These are phyloP conservation scores for Hecatera dysodea DNA, from an alignment of 2,888 invertebrate species.

Conservation along the genomic window DNA sequence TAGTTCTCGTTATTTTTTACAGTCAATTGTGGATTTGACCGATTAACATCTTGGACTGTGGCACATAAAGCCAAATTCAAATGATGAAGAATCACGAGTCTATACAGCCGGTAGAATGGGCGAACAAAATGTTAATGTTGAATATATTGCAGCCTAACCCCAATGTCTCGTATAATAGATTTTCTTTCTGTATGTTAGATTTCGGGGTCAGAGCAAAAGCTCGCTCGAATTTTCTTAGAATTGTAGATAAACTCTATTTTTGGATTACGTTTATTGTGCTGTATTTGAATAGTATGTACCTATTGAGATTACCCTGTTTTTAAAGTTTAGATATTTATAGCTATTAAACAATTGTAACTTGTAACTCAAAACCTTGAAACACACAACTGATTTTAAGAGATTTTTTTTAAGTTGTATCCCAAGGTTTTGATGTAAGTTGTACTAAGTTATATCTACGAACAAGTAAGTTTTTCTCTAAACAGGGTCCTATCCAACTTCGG, in stretches of 20 bases:
- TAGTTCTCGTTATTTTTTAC: neutral
- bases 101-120: neutral
- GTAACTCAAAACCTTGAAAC: too few relatives aligned
- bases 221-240: slow-evolving; percentile 23
- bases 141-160: slow-evolving; percentile 44
- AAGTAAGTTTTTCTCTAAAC: neutral
- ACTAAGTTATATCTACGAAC: neutral
- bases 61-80: slow-evolving; percentile 34
- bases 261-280: slow-evolving; percentile 5
- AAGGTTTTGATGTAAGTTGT: neutral
- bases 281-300: slow-evolving; percentile 14
- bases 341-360: neutral
- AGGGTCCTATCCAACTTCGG: too few relatives aligned
- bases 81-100: slow-evolving; percentile 29
- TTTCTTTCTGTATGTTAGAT: slow-evolving; percentile 37
- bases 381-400: too few relatives aligned
- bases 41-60: neutral
- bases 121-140: slow-evolving; percentile 49
- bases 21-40: neutral
- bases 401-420: neutral
- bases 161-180: slow-evolving; percentile 50
- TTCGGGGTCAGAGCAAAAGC: slow-evolving; percentile 30
- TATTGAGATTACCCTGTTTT: neutral
- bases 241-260: slow-evolving; percentile 24
- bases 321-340: neutral